These are phyloP conservation scores for Diprion similis DNA, from an alignment of 1,140 invertebrate genomes.

Conservation along the genomic window DNA sequence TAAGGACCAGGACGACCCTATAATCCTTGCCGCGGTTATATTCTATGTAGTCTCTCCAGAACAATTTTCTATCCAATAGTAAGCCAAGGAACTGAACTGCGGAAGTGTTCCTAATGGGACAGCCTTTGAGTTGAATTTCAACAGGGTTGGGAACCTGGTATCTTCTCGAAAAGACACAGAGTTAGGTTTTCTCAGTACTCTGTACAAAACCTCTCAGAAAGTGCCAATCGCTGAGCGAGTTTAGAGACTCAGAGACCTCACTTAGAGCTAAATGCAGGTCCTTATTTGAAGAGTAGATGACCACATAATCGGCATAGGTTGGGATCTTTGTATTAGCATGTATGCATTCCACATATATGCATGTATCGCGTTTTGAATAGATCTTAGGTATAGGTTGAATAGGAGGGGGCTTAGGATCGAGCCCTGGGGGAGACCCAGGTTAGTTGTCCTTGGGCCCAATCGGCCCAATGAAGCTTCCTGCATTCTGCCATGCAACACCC, in stretches of 20 bases:
- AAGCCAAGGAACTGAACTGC: background rate
- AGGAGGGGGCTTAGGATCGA: conserved; percentile 24
- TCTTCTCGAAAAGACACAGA: background rate
- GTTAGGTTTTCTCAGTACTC: background rate
- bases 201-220: background rate
- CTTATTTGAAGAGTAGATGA: background rate
- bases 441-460: background rate
- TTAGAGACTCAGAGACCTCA: background rate
- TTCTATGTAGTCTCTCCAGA: conserved; percentile 19
- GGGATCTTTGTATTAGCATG: conserved; percentile 2
- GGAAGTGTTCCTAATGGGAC: background rate
- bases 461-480: background rate
- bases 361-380: conserved; percentile 11
- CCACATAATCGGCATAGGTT: conserved; percentile 23
- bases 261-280: background rate
- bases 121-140: background rate
- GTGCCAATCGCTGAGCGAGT: background rate
- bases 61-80: background rate
- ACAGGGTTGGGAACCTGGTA: background rate
- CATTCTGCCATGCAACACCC: background rate
- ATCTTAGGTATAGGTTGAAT: conserved; percentile 20
- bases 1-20: conserved; percentile 17
- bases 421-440: conserved; percentile 26
- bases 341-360: background rate
- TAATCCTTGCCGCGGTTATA: conserved; percentile 12